These are phyloP conservation scores for Serrognathus titanus DNA, from an alignment of 2,888 invertebrate genomes.

Conservation along the genomic window DNA sequence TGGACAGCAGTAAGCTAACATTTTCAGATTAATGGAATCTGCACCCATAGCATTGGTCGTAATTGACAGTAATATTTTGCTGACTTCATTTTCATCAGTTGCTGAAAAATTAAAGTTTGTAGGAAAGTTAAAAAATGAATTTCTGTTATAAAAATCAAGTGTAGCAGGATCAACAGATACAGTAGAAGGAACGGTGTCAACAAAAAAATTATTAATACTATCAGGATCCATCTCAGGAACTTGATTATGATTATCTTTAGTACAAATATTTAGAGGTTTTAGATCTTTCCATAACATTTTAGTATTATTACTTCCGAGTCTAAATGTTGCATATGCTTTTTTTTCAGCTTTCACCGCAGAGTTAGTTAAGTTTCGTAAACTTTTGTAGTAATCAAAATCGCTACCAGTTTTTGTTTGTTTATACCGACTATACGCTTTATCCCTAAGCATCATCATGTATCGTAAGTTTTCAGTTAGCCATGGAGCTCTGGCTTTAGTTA, in stretches of 20 bases:
- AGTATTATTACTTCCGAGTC: not conserved
- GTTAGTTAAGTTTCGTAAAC: not conserved
- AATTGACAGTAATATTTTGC: not conserved
- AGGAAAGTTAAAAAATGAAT: not conserved
- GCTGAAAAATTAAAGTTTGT: not conserved
- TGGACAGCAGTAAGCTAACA: too few species aligned
- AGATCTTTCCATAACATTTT: not conserved
- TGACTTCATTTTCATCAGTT: not conserved
- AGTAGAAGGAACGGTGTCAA: too few species aligned
- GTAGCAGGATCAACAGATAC: too few species aligned
- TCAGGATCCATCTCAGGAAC: too few species aligned
- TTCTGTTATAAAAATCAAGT: too few species aligned
- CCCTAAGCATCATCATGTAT: not conserved
- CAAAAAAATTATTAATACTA: too few species aligned
- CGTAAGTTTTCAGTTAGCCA: not conserved
- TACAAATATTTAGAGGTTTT: not conserved
- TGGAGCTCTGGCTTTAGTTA: not conserved
- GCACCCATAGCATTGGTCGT: not conserved
- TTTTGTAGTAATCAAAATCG: not conserved
- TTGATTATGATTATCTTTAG: not conserved
- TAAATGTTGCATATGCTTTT: not conserved
- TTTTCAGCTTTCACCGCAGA: not conserved
- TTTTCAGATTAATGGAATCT: not conserved
- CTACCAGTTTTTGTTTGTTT: not conserved
- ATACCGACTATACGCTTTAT: constrained; percentile 5